Conservation (phyloP, 2,888 invertebrate species). For the Cantharis flavilabris region DNA sequence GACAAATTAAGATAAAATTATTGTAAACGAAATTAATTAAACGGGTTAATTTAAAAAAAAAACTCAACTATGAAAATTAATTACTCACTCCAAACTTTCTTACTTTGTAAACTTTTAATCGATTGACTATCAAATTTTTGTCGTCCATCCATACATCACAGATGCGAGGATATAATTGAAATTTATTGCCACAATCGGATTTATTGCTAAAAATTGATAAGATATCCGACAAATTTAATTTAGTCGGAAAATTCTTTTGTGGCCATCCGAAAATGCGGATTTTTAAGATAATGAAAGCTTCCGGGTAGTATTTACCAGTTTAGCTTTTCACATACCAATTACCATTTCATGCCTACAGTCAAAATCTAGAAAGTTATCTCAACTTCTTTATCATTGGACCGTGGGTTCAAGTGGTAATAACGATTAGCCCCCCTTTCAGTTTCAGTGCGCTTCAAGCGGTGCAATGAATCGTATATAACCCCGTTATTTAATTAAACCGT, state of each 20-base stretch:
- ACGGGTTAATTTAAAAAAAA: slow-evolving; percentile 11
- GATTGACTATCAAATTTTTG: background rate
- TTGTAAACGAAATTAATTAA: slow-evolving; percentile 12
- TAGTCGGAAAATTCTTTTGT: background rate
- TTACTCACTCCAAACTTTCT: background rate
- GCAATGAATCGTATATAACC: slow-evolving; percentile 36
- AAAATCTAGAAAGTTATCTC: slow-evolving; percentile 1
- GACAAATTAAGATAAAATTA: slow-evolving; percentile 20
- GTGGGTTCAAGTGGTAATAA: slow-evolving; percentile 7
- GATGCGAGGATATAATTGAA: background rate
- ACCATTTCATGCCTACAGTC: slow-evolving; percentile 14
- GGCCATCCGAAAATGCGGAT: background rate
- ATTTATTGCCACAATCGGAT: background rate
- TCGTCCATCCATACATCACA: background rate
- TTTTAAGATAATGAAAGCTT: slow-evolving; percentile 4
- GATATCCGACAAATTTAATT: slow-evolving; percentile 5
- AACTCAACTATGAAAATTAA: background rate
- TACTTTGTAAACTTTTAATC: background rate
- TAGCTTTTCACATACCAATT: slow-evolving; percentile 13
- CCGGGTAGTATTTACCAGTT: slow-evolving; percentile 9
- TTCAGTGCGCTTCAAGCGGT: slow-evolving; percentile 8
- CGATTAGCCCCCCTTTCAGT: slow-evolving; percentile 3
- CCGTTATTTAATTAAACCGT: slow-evolving; percentile 34
- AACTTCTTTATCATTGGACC: background rate
- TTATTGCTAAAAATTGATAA: background rate